Conservation (phyloP, 2,888 invertebrate genomes). For the Melipona beecheii region DNA sequence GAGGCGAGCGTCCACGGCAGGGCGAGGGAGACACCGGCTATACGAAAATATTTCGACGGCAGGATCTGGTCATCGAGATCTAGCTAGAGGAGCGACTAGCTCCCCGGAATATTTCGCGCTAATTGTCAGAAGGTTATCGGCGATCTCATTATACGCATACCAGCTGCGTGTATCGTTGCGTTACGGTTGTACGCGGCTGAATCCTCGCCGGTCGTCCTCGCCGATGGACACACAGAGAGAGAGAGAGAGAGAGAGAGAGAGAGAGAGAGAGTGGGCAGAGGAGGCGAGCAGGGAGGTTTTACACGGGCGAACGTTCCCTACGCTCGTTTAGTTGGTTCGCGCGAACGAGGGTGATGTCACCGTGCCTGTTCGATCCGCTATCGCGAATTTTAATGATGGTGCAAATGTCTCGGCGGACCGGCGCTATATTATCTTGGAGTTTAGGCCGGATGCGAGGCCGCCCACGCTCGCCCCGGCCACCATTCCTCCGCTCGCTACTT, state of each 20-base stretch:
- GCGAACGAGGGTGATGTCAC: constrained; percentile 83
- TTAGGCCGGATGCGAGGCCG: constrained; percentile 83
- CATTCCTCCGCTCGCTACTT: constrained; percentile 62
- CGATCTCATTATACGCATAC: constrained; percentile 79
- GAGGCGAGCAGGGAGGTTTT: constrained; percentile 70
- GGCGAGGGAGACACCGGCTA: too few relatives aligned
- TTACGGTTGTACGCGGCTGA: constrained; percentile 47
- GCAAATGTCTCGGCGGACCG: constrained; percentile 83
- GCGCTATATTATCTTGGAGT: constrained; percentile 83
- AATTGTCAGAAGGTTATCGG: constrained; percentile 76
- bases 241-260: not conserved
- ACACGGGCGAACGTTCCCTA: constrained; percentile 78
- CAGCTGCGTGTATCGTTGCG: constrained; percentile 75
- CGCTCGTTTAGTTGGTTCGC: constrained; percentile 82
- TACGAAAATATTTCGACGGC: not conserved
- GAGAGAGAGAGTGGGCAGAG: constrained; percentile 27
- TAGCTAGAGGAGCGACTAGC: constrained; percentile 20
- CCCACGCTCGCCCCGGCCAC: constrained; percentile 78
- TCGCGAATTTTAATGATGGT: constrained; percentile 84
- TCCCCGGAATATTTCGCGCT: constrained; percentile 53
- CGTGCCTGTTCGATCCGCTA: constrained; percentile 83
- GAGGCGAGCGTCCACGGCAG: not conserved
- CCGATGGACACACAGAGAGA: not conserved
- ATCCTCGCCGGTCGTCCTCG: constrained; percentile 30
- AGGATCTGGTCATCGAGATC: constrained; percentile 27